Base-by-base conservation (phyloP, 2,888 invertebrate species). In the Thymelicus lineola region DNA sequence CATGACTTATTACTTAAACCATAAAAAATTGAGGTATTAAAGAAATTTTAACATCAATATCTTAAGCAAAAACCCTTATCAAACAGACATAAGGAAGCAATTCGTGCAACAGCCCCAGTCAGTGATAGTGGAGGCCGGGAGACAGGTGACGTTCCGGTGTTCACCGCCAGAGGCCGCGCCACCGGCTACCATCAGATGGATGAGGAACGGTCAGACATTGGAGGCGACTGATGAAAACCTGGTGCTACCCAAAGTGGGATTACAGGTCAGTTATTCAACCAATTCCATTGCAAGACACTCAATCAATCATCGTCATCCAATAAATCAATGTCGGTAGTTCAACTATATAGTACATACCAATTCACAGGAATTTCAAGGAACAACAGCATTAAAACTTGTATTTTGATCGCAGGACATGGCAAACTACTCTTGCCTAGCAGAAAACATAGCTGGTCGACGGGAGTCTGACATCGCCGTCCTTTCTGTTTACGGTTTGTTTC, bases 361-460 rank as follows among this genome's bases (percentile, higher is more conserved):
- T 1, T 12, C 3, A 9, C 12, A 10, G 4, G 12, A 42, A 12
- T 42, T 42, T 42, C 9, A 4, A 12, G 0, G 9, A 42, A 42
- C 10, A 42, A 42, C 5, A 42, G 10, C 1, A 7, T 42, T 42
- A 42, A 10, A 42, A 9, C 1, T 0, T 42, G 36, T 58, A n/a
- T 62, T 75, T 74, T 48, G 48, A 20, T 53, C 17, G 9, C 94
- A 96, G 91, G 98, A 99, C 87, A 97, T 97, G 88, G 98, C 98
- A 64, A 99, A 99, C 95, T 99, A 98, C 91, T 98, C 98, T 36
- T 99, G 99, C 86, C 96, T 98, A 20, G 98, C 98, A 1, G 97
- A 98, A 88, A 99, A 99, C 89, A 96, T 98, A 73, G 98, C 98
- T 4, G 97, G 97, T 5, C 96, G 96, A 73, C 94, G 98, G 64